Percentiles rank a stretch among this genome's conserved stretches.
These are phyloP conservation scores for Ophraella communa DNA, from an alignment of 2,888 invertebrate genomes.

Conservation along the genomic window DNA sequence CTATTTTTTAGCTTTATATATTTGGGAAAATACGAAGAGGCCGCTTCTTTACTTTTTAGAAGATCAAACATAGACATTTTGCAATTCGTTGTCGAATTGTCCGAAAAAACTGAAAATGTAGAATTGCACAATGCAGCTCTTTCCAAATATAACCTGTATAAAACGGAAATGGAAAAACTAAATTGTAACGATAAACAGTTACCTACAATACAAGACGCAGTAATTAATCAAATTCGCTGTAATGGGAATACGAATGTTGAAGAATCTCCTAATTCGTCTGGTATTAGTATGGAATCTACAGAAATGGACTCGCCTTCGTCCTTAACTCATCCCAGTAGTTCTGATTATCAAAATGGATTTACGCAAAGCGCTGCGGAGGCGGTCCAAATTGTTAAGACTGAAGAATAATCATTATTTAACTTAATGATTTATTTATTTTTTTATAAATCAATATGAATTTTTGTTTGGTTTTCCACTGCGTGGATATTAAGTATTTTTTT, in stretches of 20 bases:
- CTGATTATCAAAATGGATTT: not conserved
- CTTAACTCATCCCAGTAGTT: too few relatives aligned
- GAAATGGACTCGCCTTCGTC: too few relatives aligned
- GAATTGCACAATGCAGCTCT: conserved; percentile 44
- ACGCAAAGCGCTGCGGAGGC: not conserved
- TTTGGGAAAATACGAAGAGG: conserved; percentile 66
- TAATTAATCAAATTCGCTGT: not conserved
- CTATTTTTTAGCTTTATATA: conserved; percentile 63
- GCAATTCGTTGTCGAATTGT: conserved; percentile 67
- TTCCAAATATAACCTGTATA: conserved; percentile 40
- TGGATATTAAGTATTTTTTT: too few relatives aligned
- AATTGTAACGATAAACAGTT: not conserved
- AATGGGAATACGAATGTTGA: not conserved
- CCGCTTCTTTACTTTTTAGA: conserved; percentile 67
- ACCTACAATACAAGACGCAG: conserved; percentile 3
- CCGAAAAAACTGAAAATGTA: conserved; percentile 61
- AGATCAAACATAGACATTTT: conserved; percentile 64
- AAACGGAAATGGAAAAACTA: not conserved
- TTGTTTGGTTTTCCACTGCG: not conserved
- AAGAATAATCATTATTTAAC: not conserved
- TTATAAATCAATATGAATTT: not conserved
- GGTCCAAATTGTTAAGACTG: not conserved
- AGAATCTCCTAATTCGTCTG: not conserved
- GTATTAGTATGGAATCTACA: not conserved
- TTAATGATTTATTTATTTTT: not conserved